Percentiles rank a stretch among this genome's conserved stretches.
Conservation (phyloP, 2,113 vertebrate genomes). For the Sus scrofa region DNA sequence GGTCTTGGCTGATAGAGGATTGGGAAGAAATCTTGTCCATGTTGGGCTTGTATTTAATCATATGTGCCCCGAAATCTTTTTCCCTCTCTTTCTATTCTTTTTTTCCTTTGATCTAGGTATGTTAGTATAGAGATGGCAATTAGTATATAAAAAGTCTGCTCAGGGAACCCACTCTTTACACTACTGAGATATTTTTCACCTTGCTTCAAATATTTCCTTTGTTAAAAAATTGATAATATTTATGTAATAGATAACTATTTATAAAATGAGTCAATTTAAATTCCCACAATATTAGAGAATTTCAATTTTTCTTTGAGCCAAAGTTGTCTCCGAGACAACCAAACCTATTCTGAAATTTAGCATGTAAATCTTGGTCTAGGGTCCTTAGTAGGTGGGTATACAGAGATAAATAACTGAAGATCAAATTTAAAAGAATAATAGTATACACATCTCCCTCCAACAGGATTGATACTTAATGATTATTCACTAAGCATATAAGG, state of each 20-base stretch:
- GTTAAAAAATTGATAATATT: conserved; percentile 56
- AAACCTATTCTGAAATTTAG: background rate
- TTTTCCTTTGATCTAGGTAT: conserved; percentile 48
- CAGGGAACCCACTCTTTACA: conserved; percentile 82
- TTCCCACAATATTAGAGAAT: background rate
- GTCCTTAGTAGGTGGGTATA: background rate
- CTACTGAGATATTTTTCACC: conserved; percentile 89
- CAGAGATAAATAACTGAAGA: background rate
- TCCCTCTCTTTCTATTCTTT: conserved; percentile 33
- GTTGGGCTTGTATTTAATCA: conserved; percentile 80
- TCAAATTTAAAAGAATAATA: conserved; percentile 7
- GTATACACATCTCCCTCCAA: conserved; percentile 27
- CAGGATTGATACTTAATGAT: conserved; percentile 74
- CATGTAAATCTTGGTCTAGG: background rate
- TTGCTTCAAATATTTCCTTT: conserved; percentile 93
- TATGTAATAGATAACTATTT: background rate
- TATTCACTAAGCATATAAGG: background rate
- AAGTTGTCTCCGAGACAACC: background rate
- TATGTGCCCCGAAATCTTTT: conserved; percentile 75
- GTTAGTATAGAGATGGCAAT: conserved; percentile 65
- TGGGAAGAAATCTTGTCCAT: conserved; percentile 80
- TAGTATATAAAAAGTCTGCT: conserved; percentile 81
- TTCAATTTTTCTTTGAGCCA: background rate
- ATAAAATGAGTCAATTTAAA: conserved; percentile 49
- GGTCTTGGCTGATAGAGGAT: conserved; percentile 74